Base-by-base conservation (phyloP, 1,140 invertebrate species). In the Meloidogyne hapla region DNA sequence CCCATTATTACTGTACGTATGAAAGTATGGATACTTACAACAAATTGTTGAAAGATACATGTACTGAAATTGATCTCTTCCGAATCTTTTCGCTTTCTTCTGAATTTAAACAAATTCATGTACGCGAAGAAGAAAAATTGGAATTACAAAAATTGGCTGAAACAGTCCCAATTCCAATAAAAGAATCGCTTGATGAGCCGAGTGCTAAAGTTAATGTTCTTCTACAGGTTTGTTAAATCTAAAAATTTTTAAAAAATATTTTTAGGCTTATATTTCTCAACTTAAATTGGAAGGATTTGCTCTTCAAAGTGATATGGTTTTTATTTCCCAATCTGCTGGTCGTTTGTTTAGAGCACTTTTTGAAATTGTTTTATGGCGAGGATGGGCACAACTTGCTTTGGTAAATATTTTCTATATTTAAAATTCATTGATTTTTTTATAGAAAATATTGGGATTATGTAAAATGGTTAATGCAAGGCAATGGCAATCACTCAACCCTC, bases 241-340 rank as follows among this genome's bases (percentile, higher is more conserved):
- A 18, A 76, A 23, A 0, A 0, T 8, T 79, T 68, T 15, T 25
- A 26, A 6, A 8, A 68, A 18, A 10, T 61, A 18, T 40, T 6
- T 75, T 4, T 89, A 99, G 88, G 95, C 96, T 0, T 99, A 98
- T 88, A 98, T 99, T 71, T 99, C 96, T 0, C 96, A 99, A 87
- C 88, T 99, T 62, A 98, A 99, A 88, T 89, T 99, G 48, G 96
- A 99, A 88, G 96, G 96, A 15, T 98, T 99, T 88, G 95, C 96
- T 1, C 89, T 99, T 4, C 96, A 98, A 93, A 93, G 95, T 0
- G 97, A 99, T 88, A 99, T 99, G 96, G 94, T 99, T 0, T 99
- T 94, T 85, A 94, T 99, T 0, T 98, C 96, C 0, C 97, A 99
- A 88, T 98, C 95, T 6, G 97, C 97, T 0, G 92, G 93, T 4